Evolutionary conservation across 2,113 vertebrate genomes (phyloP), one percentile per base, ranked within the genome.

Genomic region (Haliaeetus leucogaster): DNA sequence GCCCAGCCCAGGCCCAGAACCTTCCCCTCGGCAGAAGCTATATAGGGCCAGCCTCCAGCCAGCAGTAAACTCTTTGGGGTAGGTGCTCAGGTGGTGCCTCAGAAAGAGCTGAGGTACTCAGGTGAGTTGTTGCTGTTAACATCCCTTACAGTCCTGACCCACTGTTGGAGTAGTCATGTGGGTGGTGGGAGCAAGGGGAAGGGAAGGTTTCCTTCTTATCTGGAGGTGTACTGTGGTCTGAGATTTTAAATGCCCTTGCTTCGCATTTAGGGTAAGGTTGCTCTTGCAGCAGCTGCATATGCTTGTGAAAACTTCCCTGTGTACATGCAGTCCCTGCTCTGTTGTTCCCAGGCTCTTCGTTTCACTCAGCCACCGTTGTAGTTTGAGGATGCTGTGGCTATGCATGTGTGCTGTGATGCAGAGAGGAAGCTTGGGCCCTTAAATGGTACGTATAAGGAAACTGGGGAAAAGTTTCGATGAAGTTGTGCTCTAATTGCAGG

Each of bases 391-490:
- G 0, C 7, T 25, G 7, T 18, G 27, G 30, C 12, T 45, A 0
- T 5, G 6, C 0, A 0, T 0, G 0, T 0, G 2, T 34, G 19
- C 30, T 1, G 1, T 6, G 32, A 9, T 1, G 17, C 4, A 19
- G 12, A 18, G 42, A 29, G 12, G 25, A 43, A 19, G 2, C 7
- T 63, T 42, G 8, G 25, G 17, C 14, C 19, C 13, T 50, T 23
- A 13, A 9, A 20, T 14, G 5, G 7, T 30, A 10, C 8, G 2
- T 23, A 3, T 2, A 21, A 20, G 26, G 16, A 73, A 66, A 56
- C 1, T 3, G n/a, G 7, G 22, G 22, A 27, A 32, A 71, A 6
- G 3, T 38, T 83, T 52, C 65, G 12, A 32, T 66, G 16, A 76
- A 71, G 27, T 1, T n/a, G 26, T 40, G 21, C 14, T 34, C 7